A percentile compares a stretch with the other conserved stretches of the same genome.
Conservation (phyloP, 1,140 invertebrate genomes). For the Atta colombica region DNA sequence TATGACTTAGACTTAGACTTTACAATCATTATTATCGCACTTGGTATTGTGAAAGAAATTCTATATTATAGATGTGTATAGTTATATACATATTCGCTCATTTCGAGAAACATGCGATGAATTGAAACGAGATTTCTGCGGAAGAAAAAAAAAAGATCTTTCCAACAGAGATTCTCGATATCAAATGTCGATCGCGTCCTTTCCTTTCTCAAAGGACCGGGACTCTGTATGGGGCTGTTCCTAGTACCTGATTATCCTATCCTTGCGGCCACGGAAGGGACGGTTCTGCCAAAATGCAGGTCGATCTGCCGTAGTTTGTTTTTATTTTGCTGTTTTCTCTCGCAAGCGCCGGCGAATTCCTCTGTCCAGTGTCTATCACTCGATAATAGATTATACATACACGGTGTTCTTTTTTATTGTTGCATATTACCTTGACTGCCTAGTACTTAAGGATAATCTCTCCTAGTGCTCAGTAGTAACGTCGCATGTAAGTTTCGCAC, state of each 20-base stretch:
- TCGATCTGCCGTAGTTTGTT: slow-evolving; percentile 32
- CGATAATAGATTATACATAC: slow-evolving; percentile 67
- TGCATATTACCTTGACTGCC: slow-evolving; percentile 76
- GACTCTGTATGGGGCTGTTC: slow-evolving; percentile 80
- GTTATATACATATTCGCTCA: slow-evolving; percentile 19
- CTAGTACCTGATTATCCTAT: slow-evolving; percentile 85
- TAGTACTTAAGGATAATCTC: slow-evolving; percentile 72
- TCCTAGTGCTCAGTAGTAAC: slow-evolving; percentile 41
- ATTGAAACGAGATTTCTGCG: neutral
- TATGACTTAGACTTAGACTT: slow-evolving; percentile 47
- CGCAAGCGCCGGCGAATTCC: slow-evolving; percentile 70
- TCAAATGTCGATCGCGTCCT: neutral
- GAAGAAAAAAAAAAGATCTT: neutral
- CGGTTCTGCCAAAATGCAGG: slow-evolving; percentile 44
- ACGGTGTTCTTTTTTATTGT: slow-evolving; percentile 75
- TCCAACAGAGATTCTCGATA: slow-evolving; percentile 30
- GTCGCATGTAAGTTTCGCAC: slow-evolving; percentile 61
- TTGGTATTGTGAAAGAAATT: slow-evolving; percentile 30
- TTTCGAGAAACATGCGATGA: slow-evolving; percentile 35
- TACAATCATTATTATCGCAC: slow-evolving; percentile 30
- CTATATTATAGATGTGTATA: slow-evolving; percentile 20
- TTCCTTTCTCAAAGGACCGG: slow-evolving; percentile 76
- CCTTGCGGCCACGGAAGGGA: slow-evolving; percentile 77
- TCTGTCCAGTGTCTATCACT: slow-evolving; percentile 75
- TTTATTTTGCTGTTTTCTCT: slow-evolving; percentile 65